Conservation (phyloP, 1,140 invertebrate species). For the Lasioglossum baleicum region DNA sequence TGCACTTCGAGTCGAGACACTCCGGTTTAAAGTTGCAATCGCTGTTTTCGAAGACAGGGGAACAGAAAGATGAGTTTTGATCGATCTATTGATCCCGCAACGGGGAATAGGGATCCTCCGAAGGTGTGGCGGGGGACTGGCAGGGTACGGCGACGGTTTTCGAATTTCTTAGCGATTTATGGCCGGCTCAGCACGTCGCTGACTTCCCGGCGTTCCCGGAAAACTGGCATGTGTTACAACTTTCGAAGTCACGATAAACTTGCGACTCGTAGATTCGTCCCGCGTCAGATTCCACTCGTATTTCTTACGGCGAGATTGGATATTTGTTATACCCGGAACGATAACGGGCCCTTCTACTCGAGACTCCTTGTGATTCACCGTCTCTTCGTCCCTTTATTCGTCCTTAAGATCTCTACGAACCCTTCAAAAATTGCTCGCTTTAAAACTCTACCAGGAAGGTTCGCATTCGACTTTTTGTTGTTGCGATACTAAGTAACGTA, state of each 20-base stretch:
- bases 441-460: too few relatives aligned
- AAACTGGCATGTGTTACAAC: conserved; percentile 59
- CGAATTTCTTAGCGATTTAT: conserved; percentile 61
- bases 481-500: too few relatives aligned
- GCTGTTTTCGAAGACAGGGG: too few relatives aligned
- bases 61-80: too few relatives aligned
- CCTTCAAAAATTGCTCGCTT: too few relatives aligned
- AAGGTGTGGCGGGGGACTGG: background rate
- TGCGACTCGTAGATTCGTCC: conserved; percentile 57
- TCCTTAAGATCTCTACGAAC: too few relatives aligned
- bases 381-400: too few relatives aligned
- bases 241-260: conserved; percentile 57
- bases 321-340: conserved; percentile 37
- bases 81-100: too few relatives aligned
- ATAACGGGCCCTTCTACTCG: conserved; percentile 8
- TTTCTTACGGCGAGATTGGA: conserved; percentile 33
- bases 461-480: too few relatives aligned
- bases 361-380: conserved; percentile 21
- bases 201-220: conserved; percentile 43
- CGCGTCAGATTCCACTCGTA: conserved; percentile 32
- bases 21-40: too few relatives aligned
- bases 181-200: conserved; percentile 49
- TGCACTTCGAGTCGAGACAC: too few relatives aligned
- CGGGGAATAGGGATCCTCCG: too few relatives aligned
- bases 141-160: conserved; percentile 64